phyloP scores from a whole-genome alignment of 2,113 vertebrate genomes.

The Pungitius pungitius region DNA sequence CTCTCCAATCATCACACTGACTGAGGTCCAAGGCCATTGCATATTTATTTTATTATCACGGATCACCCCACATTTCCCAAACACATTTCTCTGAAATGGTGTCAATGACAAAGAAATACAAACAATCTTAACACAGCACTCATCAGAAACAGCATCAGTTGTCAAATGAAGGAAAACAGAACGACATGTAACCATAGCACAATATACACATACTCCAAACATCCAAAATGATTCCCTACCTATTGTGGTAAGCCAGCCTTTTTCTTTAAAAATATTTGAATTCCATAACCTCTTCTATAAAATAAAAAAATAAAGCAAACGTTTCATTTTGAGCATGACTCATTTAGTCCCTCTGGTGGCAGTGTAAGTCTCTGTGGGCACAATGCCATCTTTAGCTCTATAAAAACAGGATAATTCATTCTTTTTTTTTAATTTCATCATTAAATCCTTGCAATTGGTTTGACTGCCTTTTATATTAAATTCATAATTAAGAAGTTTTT shows the following conservation, averaged over 20 bases:
- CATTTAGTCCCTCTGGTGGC: constrained; percentile 68
- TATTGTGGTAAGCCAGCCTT: constrained; percentile 73
- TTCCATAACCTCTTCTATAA: constrained; percentile 53
- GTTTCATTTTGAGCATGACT: constrained; percentile 60
- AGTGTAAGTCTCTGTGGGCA: constrained; percentile 75
- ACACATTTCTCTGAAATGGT: constrained; percentile 74
- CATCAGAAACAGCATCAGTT: constrained; percentile 60
- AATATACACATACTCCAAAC: constrained; percentile 71
- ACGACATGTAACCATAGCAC: constrained; percentile 61
- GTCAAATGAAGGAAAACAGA: constrained; percentile 65
- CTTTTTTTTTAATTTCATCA: constrained; percentile 34
- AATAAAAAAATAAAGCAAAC: constrained; percentile 79
- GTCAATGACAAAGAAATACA: constrained; percentile 71
- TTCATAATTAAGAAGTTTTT: constrained; percentile 20
- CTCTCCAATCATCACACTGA: constrained; percentile 30
- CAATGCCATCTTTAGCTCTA: constrained; percentile 62
- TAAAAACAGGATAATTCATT: constrained; percentile 43
- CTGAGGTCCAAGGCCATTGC: constrained; percentile 57
- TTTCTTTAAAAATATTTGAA: constrained; percentile 76
- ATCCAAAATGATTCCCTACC: constrained; percentile 69
- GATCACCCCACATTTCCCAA: constrained; percentile 75
- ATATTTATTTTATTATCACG: constrained; percentile 82
- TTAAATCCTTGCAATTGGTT: constrained; percentile 10
- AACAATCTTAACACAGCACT: constrained; percentile 70
- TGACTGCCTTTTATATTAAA: constrained; percentile 38